phyloP scores from a whole-genome alignment of 2,113 vertebrate genomes.

The Pelecanus crispus region DNA sequence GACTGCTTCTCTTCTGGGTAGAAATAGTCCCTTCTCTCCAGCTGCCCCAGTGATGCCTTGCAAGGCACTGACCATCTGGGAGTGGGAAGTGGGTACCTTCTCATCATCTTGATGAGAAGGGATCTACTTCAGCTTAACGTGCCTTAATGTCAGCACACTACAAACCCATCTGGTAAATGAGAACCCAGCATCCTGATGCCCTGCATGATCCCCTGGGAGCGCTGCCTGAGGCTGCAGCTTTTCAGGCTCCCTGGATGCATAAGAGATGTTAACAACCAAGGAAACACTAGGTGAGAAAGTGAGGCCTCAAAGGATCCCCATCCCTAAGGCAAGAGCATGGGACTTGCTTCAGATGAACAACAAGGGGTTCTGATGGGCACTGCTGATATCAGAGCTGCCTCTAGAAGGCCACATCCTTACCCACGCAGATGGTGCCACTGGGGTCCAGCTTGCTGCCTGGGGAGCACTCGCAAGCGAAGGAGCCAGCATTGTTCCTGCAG shows the following conservation, averaged over 20 bases:
- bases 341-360: neutral
- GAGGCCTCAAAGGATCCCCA: neutral
- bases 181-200: neutral
- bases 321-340: neutral
- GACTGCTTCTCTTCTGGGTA: neutral
- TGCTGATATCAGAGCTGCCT: neutral
- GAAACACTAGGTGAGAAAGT: neutral
- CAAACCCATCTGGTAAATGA: neutral
- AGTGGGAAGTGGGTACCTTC: neutral
- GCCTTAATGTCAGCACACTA: neutral
- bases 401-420: conserved; percentile 67
- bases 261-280: neutral
- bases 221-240: neutral
- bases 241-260: neutral
- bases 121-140: neutral
- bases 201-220: neutral
- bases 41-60: neutral
- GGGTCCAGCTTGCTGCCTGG: conserved; percentile 89
- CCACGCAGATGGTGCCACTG: conserved; percentile 88
- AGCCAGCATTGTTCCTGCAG: conserved; percentile 88
- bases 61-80: neutral
- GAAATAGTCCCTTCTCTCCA: neutral
- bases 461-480: conserved; percentile 87
- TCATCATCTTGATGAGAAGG: neutral
- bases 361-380: neutral